phyloP scores from a whole-genome alignment of 2,888 invertebrate species.

The Caenorhabditis panamensis region DNA sequence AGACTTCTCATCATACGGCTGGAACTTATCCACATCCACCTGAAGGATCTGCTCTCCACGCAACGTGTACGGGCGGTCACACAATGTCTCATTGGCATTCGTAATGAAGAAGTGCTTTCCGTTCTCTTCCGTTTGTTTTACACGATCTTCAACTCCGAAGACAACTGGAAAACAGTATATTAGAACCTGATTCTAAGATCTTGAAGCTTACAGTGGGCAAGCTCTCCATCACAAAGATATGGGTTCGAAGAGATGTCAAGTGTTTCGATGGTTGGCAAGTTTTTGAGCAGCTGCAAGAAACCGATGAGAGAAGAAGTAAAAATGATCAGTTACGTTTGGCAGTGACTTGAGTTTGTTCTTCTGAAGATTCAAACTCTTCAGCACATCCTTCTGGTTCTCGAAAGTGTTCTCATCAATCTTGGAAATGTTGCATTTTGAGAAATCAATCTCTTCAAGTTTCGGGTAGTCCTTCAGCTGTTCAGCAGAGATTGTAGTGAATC shows the following conservation, averaged over 20 bases:
- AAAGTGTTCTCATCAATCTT: conserved; percentile 68
- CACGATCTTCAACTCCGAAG: conserved; percentile 68
- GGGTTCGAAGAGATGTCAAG: conserved; percentile 82
- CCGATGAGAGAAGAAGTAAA: neutral
- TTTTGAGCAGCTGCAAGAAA: conserved; percentile 58
- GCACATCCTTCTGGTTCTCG: conserved; percentile 54
- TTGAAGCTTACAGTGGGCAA: conserved; percentile 60
- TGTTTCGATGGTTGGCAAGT: conserved; percentile 79
- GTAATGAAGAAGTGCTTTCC: conserved; percentile 68
- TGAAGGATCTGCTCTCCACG: conserved; percentile 56
- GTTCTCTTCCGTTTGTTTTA: conserved; percentile 68
- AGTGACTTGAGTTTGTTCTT: conserved; percentile 90
- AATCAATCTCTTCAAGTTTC: conserved; percentile 68
- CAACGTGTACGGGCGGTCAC: conserved; percentile 79
- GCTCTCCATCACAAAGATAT: conserved; percentile 77
- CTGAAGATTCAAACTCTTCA: conserved; percentile 89
- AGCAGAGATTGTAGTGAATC: conserved; percentile 62
- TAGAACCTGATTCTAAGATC: neutral
- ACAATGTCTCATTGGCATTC: conserved; percentile 76
- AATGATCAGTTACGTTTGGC: conserved; percentile 45
- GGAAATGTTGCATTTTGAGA: conserved; percentile 73
- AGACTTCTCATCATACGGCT: conserved; percentile 69
- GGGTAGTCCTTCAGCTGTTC: conserved; percentile 68
- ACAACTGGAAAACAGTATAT: conserved; percentile 66
- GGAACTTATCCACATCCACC: conserved; percentile 56